Evolutionary conservation across 2,888 invertebrate genomes (phyloP).

Genomic region (Hyppa rectilinea): DNA sequence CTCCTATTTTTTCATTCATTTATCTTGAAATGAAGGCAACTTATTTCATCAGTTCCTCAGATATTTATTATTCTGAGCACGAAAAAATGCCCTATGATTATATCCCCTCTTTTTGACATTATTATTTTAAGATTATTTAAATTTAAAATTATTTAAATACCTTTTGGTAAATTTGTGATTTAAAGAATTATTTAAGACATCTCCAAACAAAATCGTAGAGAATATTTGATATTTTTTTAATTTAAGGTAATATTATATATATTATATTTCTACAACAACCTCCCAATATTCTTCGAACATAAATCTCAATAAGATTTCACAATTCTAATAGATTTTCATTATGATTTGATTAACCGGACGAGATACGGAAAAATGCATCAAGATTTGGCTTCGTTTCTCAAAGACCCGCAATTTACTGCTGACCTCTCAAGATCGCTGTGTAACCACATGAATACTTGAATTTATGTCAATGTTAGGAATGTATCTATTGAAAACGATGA

Average conservation of each 20-base stretch:
- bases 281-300: background rate
- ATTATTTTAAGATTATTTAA: too few species aligned
- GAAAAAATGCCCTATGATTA: too few species aligned
- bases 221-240: background rate
- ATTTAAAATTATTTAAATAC: too few species aligned
- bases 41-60: background rate
- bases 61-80: background rate
- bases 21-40: background rate
- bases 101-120: too few species aligned
- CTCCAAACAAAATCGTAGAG: background rate
- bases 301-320: background rate
- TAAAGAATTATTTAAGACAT: too few species aligned
- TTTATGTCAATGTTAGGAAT: too few species aligned
- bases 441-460: too few species aligned
- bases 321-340: background rate
- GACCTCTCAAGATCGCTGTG: background rate
- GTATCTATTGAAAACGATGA: too few species aligned
- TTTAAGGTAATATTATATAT: background rate
- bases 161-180: too few species aligned
- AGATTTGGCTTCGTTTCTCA: background rate
- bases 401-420: conserved; percentile 2
- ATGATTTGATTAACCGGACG: background rate
- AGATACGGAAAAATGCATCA: background rate
- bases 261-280: background rate
- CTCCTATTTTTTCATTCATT: background rate